A percentile compares a stretch with the other conserved stretches of the same genome.
phyloP scores from a whole-genome alignment of 2,888 invertebrate species.

The Drosophila mimetica region DNA sequence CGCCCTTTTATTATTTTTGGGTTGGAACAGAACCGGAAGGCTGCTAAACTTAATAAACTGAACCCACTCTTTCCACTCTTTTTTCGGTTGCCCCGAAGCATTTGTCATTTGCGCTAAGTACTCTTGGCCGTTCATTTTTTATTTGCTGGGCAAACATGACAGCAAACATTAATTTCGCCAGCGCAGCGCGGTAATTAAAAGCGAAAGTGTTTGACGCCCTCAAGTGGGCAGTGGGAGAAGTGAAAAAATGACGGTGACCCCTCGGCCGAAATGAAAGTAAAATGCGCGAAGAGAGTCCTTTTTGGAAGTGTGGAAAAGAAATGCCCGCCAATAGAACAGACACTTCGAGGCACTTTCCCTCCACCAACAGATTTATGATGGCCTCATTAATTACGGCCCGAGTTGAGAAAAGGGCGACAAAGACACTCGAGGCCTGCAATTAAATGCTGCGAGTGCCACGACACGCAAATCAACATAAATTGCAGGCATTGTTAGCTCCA shows the following conservation, averaged over 20 bases:
- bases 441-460: constrained; percentile 57
- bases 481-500: constrained; percentile 47
- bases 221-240: background rate
- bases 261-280: constrained; percentile 9
- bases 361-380: constrained; percentile 69
- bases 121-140: constrained; percentile 36
- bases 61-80: constrained; percentile 16
- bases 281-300: background rate
- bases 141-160: constrained; percentile 68
- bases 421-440: constrained; percentile 68
- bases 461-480: constrained; percentile 77
- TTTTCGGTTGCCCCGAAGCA: constrained; percentile 43
- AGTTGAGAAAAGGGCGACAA: constrained; percentile 14
- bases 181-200: constrained; percentile 71
- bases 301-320: background rate
- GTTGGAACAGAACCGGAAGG: constrained; percentile 9
- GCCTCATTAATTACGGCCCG: constrained; percentile 71
- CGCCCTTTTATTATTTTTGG: constrained; percentile 8
- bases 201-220: constrained; percentile 73
- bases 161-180: constrained; percentile 72
- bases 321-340: background rate
- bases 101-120: constrained; percentile 75
- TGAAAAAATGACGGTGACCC: background rate
- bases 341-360: constrained; percentile 17
- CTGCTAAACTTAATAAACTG: constrained; percentile 67